These are phyloP conservation scores for Neodontobutis hainanensis DNA, from an alignment of 2,113 vertebrate genomes.

Conservation along the genomic window DNA sequence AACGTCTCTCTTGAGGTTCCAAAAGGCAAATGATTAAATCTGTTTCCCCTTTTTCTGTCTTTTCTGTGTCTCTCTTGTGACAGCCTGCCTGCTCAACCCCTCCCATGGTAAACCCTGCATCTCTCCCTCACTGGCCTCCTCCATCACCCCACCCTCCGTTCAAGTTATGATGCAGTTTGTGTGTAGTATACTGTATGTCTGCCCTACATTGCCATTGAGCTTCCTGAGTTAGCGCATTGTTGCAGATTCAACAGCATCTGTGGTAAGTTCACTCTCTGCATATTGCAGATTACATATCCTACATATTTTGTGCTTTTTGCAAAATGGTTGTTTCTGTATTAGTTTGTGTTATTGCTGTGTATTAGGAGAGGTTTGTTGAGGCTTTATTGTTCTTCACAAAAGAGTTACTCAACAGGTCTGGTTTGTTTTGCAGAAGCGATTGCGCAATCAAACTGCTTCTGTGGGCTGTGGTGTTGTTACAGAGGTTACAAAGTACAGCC, in stretches of 20 bases:
- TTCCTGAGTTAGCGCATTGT: constrained; percentile 18
- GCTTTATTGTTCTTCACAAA: constrained; percentile 29
- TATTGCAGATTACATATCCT: neutral
- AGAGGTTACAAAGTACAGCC: neutral
- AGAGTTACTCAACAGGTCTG: constrained; percentile 64
- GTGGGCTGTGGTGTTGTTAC: constrained; percentile 25
- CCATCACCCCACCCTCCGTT: constrained; percentile 57
- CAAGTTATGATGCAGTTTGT: constrained; percentile 56
- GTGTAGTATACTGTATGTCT: constrained; percentile 20
- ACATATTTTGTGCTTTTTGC: constrained; percentile 14
- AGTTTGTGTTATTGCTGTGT: constrained; percentile 6
- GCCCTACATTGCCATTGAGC: constrained; percentile 44
- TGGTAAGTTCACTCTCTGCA: constrained; percentile 52
- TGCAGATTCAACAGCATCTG: constrained; percentile 40
- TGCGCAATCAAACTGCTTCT: constrained; percentile 55
- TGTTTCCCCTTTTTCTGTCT: constrained; percentile 24
- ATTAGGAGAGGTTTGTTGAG: constrained; percentile 23
- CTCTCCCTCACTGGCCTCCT: constrained; percentile 55
- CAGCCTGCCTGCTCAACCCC: constrained; percentile 16
- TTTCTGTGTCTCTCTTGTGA: constrained; percentile 38
- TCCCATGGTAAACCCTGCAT: constrained; percentile 40
- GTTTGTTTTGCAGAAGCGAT: constrained; percentile 64
- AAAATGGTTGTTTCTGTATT: neutral
- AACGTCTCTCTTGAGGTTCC: constrained; percentile 61
- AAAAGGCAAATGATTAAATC: constrained; percentile 61